Percentiles rank a stretch among this genome's conserved stretches.
Evolutionary conservation across 2,888 invertebrate genomes (phyloP).

Genomic region (Pomacea canaliculata): DNA sequence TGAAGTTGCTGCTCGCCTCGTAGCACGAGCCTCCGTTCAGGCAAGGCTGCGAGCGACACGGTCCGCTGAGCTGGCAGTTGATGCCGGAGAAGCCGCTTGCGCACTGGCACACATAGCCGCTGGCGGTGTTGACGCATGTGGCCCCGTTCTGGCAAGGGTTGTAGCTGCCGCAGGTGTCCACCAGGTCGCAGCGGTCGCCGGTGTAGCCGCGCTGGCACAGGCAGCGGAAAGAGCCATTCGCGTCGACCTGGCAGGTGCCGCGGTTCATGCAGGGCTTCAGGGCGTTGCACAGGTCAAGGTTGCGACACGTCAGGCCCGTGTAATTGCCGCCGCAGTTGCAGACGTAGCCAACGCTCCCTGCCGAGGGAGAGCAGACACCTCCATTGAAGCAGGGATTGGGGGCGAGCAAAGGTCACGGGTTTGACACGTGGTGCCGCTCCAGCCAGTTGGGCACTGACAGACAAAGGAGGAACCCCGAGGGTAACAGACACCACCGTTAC

Average conservation of each 20-base stretch:
- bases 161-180: constrained; percentile 23
- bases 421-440: constrained; percentile 55
- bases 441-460: constrained; percentile 52
- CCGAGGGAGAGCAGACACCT: constrained; percentile 37
- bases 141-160: constrained; percentile 48
- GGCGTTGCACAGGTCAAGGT: background rate
- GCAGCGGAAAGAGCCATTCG: constrained; percentile 36
- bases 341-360: background rate
- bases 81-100: constrained; percentile 46
- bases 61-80: constrained; percentile 36
- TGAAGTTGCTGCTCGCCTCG: constrained; percentile 7
- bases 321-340: constrained; percentile 12
- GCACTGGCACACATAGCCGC: constrained; percentile 51
- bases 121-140: constrained; percentile 35
- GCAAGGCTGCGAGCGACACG: constrained; percentile 37
- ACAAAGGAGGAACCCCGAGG: constrained; percentile 22
- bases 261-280: constrained; percentile 12
- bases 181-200: constrained; percentile 46
- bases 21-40: constrained; percentile 40
- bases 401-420: constrained; percentile 52
- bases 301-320: constrained; percentile 15
- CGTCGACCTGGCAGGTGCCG: background rate
- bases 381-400: constrained; percentile 46
- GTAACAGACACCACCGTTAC: constrained; percentile 35
- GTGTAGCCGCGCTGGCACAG: constrained; percentile 40